phyloP scores from a whole-genome alignment of 2,888 invertebrate species.

The Ditula angustiorana region DNA sequence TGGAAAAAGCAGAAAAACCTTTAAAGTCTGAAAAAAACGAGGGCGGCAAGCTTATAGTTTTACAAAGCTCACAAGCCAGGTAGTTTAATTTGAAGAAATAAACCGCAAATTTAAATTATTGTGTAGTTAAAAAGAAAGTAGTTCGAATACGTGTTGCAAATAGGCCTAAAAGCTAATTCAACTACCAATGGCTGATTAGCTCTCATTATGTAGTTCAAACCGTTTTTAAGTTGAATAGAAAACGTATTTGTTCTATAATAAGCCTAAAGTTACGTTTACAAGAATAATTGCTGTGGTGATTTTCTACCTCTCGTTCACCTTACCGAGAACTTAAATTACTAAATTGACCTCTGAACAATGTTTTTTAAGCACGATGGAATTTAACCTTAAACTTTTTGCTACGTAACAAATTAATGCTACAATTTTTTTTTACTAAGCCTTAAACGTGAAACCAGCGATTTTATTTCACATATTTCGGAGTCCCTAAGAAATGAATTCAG shows the following conservation, averaged over 20 bases:
- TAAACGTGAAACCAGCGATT: background rate
- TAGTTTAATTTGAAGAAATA: too few relatives aligned
- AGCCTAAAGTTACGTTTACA: background rate
- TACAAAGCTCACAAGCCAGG: too few relatives aligned
- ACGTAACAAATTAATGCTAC: background rate
- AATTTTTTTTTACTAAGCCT: too few relatives aligned
- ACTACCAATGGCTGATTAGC: background rate
- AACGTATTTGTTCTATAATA: constrained; percentile 3
- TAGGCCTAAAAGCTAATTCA: too few relatives aligned
- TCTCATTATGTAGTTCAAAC: background rate
- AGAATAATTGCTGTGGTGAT: constrained; percentile 7
- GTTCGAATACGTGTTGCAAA: too few relatives aligned
- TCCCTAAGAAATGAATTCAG: background rate
- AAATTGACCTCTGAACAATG: constrained; percentile 23
- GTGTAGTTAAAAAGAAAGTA: background rate
- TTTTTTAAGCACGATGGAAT: constrained; percentile 19
- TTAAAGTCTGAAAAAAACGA: too few relatives aligned
- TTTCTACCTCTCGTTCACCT: constrained; percentile 15
- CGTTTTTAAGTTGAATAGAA: background rate
- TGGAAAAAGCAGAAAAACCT: too few relatives aligned
- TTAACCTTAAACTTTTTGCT: constrained; percentile 1
- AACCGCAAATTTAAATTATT: too few relatives aligned
- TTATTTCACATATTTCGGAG: background rate
- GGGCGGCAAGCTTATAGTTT: too few relatives aligned
- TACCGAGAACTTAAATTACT: constrained; percentile 4